Evolutionary conservation across 2,888 invertebrate species (phyloP).

Genomic region (Diogma glabrata): DNA sequence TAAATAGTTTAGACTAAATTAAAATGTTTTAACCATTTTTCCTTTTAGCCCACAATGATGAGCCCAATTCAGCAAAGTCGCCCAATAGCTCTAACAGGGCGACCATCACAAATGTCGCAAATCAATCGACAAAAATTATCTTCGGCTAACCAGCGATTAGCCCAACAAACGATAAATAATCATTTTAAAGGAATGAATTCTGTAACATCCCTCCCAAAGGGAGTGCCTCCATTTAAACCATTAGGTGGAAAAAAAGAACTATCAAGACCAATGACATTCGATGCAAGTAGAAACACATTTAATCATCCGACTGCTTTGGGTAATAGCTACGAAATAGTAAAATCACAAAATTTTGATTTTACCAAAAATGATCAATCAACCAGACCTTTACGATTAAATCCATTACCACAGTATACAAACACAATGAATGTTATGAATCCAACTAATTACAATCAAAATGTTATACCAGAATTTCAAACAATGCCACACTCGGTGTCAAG

Average conservation of each 20-base stretch:
- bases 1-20: too few species aligned
- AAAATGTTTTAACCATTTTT: too few species aligned
- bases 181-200: constrained; percentile 39
- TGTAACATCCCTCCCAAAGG: constrained; percentile 44
- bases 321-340: background rate
- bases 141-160: background rate
- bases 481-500: constrained; percentile 46
- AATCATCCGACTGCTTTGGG: too few species aligned
- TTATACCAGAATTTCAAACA: constrained; percentile 40
- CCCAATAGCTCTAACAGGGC: constrained; percentile 24
- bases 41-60: constrained; percentile 6
- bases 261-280: background rate
- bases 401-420: too few species aligned
- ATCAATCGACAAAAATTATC: too few species aligned
- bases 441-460: background rate
- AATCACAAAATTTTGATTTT: background rate
- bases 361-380: background rate
- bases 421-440: too few species aligned
- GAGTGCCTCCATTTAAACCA: constrained; percentile 69
- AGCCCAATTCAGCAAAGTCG: constrained; percentile 31
- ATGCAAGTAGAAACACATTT: background rate
- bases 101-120: too few species aligned
- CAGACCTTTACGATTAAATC: too few species aligned
- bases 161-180: background rate
- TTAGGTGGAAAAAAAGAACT: constrained; percentile 28